Conservation (phyloP, 2,113 vertebrate species). For the Cyanoramphus novaezelandiae region DNA sequence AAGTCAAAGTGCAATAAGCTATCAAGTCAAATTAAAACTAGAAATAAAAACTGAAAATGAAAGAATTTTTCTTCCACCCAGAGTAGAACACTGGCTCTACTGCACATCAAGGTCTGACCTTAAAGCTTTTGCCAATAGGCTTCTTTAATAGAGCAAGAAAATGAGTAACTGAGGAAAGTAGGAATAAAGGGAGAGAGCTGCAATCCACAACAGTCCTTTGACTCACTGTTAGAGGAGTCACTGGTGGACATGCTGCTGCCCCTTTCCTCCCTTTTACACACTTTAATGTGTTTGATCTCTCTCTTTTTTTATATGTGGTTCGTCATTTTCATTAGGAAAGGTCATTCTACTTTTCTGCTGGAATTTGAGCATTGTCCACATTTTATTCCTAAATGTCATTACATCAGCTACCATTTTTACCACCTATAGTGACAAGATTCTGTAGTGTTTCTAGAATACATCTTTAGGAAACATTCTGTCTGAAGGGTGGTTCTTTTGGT, state of each 20-base stretch:
- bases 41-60: neutral
- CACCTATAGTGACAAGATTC: slow-evolving; percentile 48
- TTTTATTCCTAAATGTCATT: slow-evolving; percentile 57
- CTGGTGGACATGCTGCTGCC: neutral
- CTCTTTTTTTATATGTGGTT: neutral
- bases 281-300: neutral
- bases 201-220: neutral
- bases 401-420: slow-evolving; percentile 50
- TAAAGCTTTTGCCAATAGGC: neutral
- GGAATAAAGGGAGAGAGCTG: neutral
- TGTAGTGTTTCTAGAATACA: slow-evolving; percentile 24
- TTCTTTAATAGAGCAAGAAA: slow-evolving; percentile 29
- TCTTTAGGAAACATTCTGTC: slow-evolving; percentile 13
- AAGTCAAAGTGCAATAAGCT: slow-evolving; percentile 51
- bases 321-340: slow-evolving; percentile 59
- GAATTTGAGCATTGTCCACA: slow-evolving; percentile 56
- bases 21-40: slow-evolving; percentile 51
- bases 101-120: slow-evolving; percentile 30
- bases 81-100: neutral
- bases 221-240: neutral
- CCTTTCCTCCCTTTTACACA: neutral
- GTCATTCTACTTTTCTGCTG: slow-evolving; percentile 52
- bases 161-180: neutral
- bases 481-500: slow-evolving; percentile 12
- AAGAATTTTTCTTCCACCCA: neutral